phyloP scores from a whole-genome alignment of 2,113 vertebrate species.

The Odontophorus gujanensis region DNA sequence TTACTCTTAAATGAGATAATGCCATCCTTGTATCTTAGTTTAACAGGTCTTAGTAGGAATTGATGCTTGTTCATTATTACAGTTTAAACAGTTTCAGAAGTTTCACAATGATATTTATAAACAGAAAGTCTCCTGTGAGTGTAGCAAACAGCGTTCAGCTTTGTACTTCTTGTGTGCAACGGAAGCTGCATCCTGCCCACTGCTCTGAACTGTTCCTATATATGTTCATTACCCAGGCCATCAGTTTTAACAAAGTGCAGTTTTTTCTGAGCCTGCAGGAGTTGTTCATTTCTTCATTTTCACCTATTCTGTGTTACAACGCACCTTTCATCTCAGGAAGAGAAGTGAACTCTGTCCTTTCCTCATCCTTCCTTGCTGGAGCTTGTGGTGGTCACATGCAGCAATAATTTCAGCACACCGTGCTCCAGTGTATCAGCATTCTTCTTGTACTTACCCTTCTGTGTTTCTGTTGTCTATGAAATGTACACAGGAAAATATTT shows the following conservation, averaged over 20 bases:
- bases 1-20: accelerated
- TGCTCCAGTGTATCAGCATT: neutral
- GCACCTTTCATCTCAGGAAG: neutral
- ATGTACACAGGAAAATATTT: neutral
- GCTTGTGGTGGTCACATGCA: neutral
- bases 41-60: neutral
- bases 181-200: neutral
- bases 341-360: neutral
- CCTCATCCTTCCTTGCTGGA: neutral
- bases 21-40: neutral
- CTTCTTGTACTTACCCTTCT: neutral
- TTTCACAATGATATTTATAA: neutral
- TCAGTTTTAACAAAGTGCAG: neutral
- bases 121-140: neutral
- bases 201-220: accelerated
- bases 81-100: neutral
- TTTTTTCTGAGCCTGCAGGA: neutral
- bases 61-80: neutral
- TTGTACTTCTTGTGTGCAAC: accelerated
- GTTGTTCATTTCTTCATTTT: neutral
- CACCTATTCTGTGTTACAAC: accelerated
- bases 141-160: neutral
- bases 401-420: accelerated
- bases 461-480: neutral
- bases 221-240: neutral